These are phyloP conservation scores for Acleris laterana DNA, from an alignment of 2,888 invertebrate genomes.

Conservation along the genomic window DNA sequence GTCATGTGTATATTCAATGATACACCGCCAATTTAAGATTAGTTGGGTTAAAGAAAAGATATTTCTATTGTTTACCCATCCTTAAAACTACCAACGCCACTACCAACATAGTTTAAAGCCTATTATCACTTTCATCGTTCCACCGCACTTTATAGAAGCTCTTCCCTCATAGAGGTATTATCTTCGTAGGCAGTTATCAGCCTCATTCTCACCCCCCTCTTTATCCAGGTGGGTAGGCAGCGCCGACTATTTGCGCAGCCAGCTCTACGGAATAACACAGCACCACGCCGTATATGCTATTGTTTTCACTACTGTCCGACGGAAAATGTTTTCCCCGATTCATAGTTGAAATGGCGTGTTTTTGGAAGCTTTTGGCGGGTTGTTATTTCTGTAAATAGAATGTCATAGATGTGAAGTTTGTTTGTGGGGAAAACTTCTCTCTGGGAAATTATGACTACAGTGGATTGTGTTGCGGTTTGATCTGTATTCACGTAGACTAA, in stretches of 20 bases:
- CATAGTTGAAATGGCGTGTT: slow-evolving; percentile 33
- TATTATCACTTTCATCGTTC: too few species aligned
- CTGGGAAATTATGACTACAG: too few species aligned
- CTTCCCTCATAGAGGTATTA: slow-evolving; percentile 8
- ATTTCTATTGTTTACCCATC: too few species aligned
- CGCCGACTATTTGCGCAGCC: slow-evolving; percentile 37
- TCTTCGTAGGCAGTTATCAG: neutral
- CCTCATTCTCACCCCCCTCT: neutral
- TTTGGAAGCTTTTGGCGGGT: slow-evolving; percentile 28
- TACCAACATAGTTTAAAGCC: too few species aligned
- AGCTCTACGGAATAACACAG: slow-evolving; percentile 35
- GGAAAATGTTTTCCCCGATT: slow-evolving; percentile 35
- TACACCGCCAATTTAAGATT: too few species aligned
- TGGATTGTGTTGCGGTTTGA: too few species aligned
- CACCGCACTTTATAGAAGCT: too few species aligned
- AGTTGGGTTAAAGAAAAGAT: too few species aligned
- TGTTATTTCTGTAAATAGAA: slow-evolving; percentile 34
- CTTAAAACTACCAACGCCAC: too few species aligned
- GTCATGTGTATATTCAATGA: too few species aligned
- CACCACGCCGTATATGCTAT: slow-evolving; percentile 27
- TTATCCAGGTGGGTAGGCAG: slow-evolving; percentile 23
- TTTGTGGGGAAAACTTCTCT: neutral
- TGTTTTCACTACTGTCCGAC: slow-evolving; percentile 33
- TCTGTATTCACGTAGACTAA: too few species aligned
- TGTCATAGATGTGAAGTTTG: slow-evolving; percentile 4